phyloP scores from a whole-genome alignment of 2,113 vertebrate genomes.

The Vimba vimba region DNA sequence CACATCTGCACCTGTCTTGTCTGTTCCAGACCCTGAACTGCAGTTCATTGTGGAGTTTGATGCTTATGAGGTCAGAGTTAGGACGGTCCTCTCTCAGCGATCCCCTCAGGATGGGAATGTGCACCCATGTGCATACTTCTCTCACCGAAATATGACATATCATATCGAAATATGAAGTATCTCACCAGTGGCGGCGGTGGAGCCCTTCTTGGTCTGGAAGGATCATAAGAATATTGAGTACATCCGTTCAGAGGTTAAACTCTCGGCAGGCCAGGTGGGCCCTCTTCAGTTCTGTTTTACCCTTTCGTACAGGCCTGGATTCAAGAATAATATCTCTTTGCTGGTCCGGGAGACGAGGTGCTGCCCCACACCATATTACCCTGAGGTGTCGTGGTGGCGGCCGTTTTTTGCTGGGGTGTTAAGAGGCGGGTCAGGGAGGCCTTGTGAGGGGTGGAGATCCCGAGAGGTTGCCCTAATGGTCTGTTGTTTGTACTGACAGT shows the following conservation, averaged over 20 bases:
- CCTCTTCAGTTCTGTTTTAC: no score
- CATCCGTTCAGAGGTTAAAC: no score
- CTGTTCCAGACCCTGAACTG: not conserved
- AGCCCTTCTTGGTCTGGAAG: no score
- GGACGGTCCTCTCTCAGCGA: not conserved
- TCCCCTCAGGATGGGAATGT: not conserved
- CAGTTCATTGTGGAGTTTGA: not conserved
- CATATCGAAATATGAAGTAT: no score
- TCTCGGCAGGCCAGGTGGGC: no score
- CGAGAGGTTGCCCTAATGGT: not conserved
- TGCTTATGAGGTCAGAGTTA: not conserved
- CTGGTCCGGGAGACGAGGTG: no score
- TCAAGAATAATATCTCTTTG: no score
- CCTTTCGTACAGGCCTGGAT: no score
- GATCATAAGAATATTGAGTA: no score
- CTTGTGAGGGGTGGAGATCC: not conserved
- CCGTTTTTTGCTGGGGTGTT: not conserved
- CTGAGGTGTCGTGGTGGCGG: no score
- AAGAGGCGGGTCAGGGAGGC: not conserved
- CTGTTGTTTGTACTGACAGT: not conserved
- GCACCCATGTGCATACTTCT: not conserved
- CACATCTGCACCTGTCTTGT: not conserved
- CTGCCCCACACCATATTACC: no score
- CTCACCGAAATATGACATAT: not conserved
- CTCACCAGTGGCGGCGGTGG: no score